Evolutionary conservation across 2,888 invertebrate species (phyloP), one percentile per base, ranked within the genome.

Genomic region (Choristoneura rosaceana): DNA sequence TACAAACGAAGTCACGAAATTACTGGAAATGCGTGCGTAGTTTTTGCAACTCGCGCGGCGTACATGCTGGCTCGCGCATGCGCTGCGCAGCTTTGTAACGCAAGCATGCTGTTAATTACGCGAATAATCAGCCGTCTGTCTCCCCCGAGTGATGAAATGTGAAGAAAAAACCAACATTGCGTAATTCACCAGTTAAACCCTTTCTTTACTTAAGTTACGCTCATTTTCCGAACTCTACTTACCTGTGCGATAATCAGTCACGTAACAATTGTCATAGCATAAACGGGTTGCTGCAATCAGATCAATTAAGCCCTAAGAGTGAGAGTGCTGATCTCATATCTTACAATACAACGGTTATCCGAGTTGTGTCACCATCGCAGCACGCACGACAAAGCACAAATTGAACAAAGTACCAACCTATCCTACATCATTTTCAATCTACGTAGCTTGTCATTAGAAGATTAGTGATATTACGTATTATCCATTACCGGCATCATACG

Each of bases 401-500:
- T 58, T 62, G 58, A 50, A 25, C 50, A 45, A 0, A 34, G 12
- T 50, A 41, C 61, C 38, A 34, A 52, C 33, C 17, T 62, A 61
- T 66, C 17, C 50, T 43, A 62, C 45, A 50, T 50, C n/a, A n/a
- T 59, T 64, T 89, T 87, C 89, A 91, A 90, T 90, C 92, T 91
- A 25, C 25, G 25, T 25, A 87, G 89, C 88, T 86, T 87, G 89
- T 92, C 90, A 91, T 92, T 91, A 90, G 87, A 14, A 66, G 61
- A 71, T 71, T 71, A 67, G 47, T 71, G 62, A 63, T 86, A 86
- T 89, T 90, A 91, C 89, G 88, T 87, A 87, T 92, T 91, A 91
- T 90, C 90, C 90, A 88, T 91, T 90, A 90, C 87, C 78, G 78
- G 77, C 76, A 81, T 93, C 90, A 88, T 86, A n/a, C n/a, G n/a